phyloP scores from a whole-genome alignment of 2,113 vertebrate genomes.

The Amphiprion ocellaris region DNA sequence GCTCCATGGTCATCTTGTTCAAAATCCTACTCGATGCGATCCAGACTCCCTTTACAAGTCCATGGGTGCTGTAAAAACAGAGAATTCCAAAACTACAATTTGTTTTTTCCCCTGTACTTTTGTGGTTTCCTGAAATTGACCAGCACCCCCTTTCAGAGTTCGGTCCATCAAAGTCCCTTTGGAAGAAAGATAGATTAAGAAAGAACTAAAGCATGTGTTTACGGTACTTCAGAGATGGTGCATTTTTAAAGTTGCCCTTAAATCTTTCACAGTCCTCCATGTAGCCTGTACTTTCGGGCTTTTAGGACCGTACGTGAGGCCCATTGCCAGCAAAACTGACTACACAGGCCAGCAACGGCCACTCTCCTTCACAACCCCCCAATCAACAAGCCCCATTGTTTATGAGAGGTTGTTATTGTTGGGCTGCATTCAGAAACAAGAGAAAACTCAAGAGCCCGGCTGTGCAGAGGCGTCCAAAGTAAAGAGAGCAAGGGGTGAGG shows the following conservation, averaged over 20 bases:
- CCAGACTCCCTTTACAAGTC: constrained; percentile 72
- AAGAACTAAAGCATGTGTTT: constrained; percentile 76
- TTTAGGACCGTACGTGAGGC: constrained; percentile 79
- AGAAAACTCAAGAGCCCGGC: constrained; percentile 83
- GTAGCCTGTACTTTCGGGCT: constrained; percentile 77
- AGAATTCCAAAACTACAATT: constrained; percentile 65
- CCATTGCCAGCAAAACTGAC: constrained; percentile 78
- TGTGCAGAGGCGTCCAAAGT: constrained; percentile 83
- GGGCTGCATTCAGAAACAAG: constrained; percentile 92
- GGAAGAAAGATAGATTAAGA: constrained; percentile 70
- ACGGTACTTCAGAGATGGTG: constrained; percentile 83
- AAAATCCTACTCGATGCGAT: constrained; percentile 55
- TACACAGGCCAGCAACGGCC: constrained; percentile 92
- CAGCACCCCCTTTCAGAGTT: constrained; percentile 68
- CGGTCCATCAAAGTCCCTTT: constrained; percentile 68
- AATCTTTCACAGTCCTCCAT: constrained; percentile 80
- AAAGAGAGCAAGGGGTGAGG: constrained; percentile 76
- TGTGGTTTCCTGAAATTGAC: constrained; percentile 81
- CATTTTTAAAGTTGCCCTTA: constrained; percentile 92
- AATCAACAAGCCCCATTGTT: constrained; percentile 98
- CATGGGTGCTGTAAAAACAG: constrained; percentile 56
- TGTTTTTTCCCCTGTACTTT: constrained; percentile 63
- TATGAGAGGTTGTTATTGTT: constrained; percentile 97
- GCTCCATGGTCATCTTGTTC: constrained; percentile 43
- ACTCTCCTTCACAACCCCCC: constrained; percentile 80